phyloP scores from a whole-genome alignment of 1,140 invertebrate genomes.

The Ptiloglossa arizonensis region DNA sequence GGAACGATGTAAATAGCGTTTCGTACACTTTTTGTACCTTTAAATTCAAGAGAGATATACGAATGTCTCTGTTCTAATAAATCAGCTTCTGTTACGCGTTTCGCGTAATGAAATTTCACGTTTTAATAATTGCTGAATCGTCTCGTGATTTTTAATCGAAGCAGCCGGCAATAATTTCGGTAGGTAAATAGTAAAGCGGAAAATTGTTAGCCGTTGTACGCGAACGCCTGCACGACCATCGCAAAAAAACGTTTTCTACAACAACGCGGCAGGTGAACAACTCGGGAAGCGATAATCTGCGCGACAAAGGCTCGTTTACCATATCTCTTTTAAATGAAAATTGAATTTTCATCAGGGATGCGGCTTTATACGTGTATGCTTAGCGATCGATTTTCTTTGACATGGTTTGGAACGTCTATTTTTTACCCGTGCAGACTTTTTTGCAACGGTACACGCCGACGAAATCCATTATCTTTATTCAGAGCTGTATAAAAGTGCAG shows the following conservation, averaged over 20 bases:
- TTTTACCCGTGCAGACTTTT: not conserved
- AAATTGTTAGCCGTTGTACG: slow-evolving; percentile 30
- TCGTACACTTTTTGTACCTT: too few species aligned
- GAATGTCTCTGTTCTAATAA: too few species aligned
- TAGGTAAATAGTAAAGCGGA: not conserved
- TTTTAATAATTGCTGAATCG: not conserved
- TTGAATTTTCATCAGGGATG: slow-evolving; percentile 55
- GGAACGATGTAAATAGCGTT: too few species aligned
- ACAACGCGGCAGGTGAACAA: slow-evolving; percentile 49
- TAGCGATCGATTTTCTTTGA: slow-evolving; percentile 19
- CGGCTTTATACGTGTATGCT: slow-evolving; percentile 6
- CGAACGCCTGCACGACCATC: slow-evolving; percentile 3
- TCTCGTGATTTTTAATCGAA: slow-evolving; percentile 21
- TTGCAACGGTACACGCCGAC: not conserved
- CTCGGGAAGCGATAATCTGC: slow-evolving; percentile 63
- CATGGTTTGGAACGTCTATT: not conserved
- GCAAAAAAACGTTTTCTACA: slow-evolving; percentile 38
- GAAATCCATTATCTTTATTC: not conserved
- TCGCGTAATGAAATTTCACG: slow-evolving; percentile 10
- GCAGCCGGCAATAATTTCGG: not conserved
- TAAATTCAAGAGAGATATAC: too few species aligned
- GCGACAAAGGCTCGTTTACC: slow-evolving; percentile 65
- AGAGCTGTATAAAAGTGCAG: not conserved
- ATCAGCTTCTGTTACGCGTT: not conserved
- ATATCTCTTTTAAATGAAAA: slow-evolving; percentile 63